phyloP scores from a whole-genome alignment of 2,797 vertebrate species.

The Leptoclinus maculatus region DNA sequence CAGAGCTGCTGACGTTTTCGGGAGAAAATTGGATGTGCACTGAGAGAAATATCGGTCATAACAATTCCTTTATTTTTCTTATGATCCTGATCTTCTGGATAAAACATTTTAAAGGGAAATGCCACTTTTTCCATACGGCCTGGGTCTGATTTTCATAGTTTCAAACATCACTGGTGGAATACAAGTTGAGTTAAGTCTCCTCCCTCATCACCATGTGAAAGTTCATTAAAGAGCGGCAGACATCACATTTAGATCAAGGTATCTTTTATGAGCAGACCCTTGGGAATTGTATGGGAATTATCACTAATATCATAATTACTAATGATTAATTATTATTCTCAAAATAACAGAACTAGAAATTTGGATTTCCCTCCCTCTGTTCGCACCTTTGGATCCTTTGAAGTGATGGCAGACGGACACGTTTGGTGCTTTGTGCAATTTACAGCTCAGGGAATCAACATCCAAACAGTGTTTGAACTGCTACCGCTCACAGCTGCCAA shows the following conservation, averaged over 20 bases:
- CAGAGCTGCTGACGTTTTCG: neutral
- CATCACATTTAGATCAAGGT: neutral
- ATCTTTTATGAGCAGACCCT: neutral
- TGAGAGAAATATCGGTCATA: neutral
- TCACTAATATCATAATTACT: neutral
- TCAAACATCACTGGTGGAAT: neutral
- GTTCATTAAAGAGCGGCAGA: neutral
- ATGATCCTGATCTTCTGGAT: neutral
- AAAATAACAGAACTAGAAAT: neutral
- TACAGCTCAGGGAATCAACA: neutral
- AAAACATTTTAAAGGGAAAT: constrained; percentile 5
- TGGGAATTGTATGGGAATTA: neutral
- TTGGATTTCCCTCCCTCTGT: neutral
- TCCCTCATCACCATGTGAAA: neutral
- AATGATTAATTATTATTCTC: neutral
- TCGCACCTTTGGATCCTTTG: neutral
- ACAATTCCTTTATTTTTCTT: neutral
- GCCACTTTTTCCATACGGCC: neutral
- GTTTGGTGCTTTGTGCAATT: neutral
- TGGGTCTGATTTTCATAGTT: neutral
- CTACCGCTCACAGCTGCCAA: neutral
- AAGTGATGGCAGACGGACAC: neutral
- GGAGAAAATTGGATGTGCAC: neutral
- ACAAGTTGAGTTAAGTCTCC: neutral
- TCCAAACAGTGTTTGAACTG: constrained; percentile 9